Evolutionary conservation across 2,113 vertebrate species (phyloP).

Genomic region (Hymenochirus boettgeri): DNA sequence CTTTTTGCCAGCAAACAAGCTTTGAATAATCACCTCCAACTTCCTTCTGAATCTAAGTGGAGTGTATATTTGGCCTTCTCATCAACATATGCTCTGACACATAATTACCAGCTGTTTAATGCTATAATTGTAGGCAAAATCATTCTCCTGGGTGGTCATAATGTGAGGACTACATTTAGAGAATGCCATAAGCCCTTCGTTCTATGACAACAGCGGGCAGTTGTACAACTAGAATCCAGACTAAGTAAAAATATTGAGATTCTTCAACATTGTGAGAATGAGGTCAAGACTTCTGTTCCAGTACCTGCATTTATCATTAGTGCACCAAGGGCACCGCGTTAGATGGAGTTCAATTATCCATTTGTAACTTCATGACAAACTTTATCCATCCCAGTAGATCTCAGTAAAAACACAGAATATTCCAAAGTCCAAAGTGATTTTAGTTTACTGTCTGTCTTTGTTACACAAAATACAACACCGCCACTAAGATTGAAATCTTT

Average conservation of each 20-base stretch:
- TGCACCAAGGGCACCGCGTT: constrained; percentile 62
- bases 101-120: constrained; percentile 47
- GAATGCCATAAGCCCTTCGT: constrained; percentile 45
- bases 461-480: too few species aligned
- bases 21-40: constrained; percentile 33
- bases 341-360: constrained; percentile 53
- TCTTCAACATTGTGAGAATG: constrained; percentile 69
- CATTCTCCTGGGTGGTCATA: constrained; percentile 50
- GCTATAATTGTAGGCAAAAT: constrained; percentile 48
- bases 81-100: constrained; percentile 43
- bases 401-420: too few species aligned
- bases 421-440: background rate
- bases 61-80: constrained; percentile 47
- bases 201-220: constrained; percentile 52
- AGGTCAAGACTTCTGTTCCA: constrained; percentile 70
- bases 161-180: constrained; percentile 45
- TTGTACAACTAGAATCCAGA: constrained; percentile 52
- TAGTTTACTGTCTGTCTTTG: too few species aligned
- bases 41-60: constrained; percentile 42
- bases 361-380: constrained; percentile 18
- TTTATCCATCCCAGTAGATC: background rate
- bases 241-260: constrained; percentile 59
- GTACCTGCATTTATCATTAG: constrained; percentile 73
- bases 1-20: constrained; percentile 7
- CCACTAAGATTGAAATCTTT: too few species aligned